phyloP scores from a whole-genome alignment of 2,797 vertebrate species.

The Schizopygopsis malacanthus region DNA sequence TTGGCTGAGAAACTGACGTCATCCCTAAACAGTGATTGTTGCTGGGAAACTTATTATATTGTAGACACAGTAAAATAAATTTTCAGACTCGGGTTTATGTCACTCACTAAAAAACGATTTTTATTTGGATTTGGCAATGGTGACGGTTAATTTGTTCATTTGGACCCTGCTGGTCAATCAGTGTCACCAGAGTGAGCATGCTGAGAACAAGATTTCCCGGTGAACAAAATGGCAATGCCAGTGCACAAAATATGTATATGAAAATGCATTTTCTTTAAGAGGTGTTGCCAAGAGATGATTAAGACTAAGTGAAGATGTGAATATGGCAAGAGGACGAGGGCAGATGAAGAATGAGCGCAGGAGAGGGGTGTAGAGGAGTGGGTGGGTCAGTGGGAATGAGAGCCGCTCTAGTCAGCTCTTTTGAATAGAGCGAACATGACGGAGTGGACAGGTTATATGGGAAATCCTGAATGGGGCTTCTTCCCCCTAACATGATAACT shows the following conservation, averaged over 20 bases:
- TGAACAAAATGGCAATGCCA: background rate
- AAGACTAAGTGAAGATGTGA: background rate
- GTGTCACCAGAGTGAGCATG: background rate
- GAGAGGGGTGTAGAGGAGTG: constrained; percentile 73
- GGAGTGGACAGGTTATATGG: constrained; percentile 78
- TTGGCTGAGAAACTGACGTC: background rate
- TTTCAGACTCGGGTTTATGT: too few species aligned
- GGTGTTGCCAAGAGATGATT: background rate
- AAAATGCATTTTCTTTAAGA: background rate
- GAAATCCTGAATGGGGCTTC: constrained; percentile 73
- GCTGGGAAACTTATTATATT: background rate
- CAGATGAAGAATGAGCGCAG: constrained; percentile 71
- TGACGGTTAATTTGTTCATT: background rate
- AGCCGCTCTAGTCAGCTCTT: constrained; percentile 70
- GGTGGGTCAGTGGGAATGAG: constrained; percentile 74
- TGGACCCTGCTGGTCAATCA: background rate
- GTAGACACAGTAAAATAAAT: background rate
- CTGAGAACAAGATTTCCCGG: background rate
- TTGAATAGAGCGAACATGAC: constrained; percentile 74
- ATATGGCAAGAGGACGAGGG: constrained; percentile 57
- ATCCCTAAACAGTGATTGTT: too few species aligned
- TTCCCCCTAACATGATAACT: constrained; percentile 82
- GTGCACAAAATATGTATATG: background rate
- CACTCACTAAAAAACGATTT: background rate
- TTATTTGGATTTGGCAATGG: background rate